Percentiles rank a stretch among this genome's conserved stretches.
These are phyloP conservation scores for Copidosoma floridanum DNA, from an alignment of 1,140 invertebrate species.

Conservation along the genomic window DNA sequence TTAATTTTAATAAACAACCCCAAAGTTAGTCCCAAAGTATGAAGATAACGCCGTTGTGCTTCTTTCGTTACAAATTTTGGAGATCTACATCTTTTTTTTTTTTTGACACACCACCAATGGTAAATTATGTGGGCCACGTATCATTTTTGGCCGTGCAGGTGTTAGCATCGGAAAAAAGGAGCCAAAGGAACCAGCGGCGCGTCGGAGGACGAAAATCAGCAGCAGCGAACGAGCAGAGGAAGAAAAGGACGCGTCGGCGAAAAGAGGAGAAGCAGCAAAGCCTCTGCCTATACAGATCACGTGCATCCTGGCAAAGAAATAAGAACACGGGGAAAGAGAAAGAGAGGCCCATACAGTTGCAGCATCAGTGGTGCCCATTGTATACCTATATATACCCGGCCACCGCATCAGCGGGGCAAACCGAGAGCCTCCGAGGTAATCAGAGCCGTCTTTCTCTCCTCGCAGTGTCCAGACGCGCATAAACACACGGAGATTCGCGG, in stretches of 20 bases:
- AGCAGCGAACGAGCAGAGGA: neutral
- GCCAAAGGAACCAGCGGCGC: neutral
- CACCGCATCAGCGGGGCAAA: slow-evolving; percentile 1
- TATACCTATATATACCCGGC: slow-evolving; percentile 1
- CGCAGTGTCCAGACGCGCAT: neutral
- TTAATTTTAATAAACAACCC: too few relatives aligned
- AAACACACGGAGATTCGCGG: too few relatives aligned
- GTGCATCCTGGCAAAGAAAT: too few relatives aligned
- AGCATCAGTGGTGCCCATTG: neutral
- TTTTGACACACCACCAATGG: too few relatives aligned
- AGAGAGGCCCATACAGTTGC: neutral
- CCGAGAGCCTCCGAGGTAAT: slow-evolving; percentile 19
- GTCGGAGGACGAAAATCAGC: neutral
- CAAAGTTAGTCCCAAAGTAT: too few relatives aligned
- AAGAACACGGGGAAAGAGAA: slow-evolving; percentile 10
- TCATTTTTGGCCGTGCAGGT: too few relatives aligned
- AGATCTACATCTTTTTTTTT: too few relatives aligned
- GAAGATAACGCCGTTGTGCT: too few relatives aligned
- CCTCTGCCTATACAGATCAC: too few relatives aligned
- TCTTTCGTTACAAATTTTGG: too few relatives aligned
- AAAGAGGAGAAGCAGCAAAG: too few relatives aligned
- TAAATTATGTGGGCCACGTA: too few relatives aligned
- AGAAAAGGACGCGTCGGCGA: neutral
- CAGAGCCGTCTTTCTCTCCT: slow-evolving; percentile 6
- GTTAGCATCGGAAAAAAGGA: neutral